Evolutionary conservation across 2,113 vertebrate species (phyloP), one percentile per base, ranked within the genome.

Genomic region (Plotosus lineatus): DNA sequence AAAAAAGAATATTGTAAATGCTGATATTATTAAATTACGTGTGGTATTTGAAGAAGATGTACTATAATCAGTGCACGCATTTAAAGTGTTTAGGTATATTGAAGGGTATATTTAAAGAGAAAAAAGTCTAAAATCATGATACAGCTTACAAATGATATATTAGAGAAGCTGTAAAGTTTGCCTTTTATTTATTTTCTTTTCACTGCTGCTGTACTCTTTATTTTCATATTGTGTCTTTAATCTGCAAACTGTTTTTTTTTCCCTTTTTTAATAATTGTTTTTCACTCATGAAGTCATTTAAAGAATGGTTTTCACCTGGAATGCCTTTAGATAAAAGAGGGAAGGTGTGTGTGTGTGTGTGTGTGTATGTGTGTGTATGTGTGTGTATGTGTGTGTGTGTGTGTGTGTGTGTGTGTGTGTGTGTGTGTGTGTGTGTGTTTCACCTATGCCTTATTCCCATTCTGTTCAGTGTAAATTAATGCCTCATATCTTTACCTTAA

Each of bases 311-410:
- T 86, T 90, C 90, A 91, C 90, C 89, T 86, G 82, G 85, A 87
- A 85, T 91, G 91, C 93, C 91, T 94, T 93, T 87, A 44, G 82
- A 36, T 36, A 33, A 36, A 72, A 36, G 46, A 7, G 5, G 33
- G 19, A 8, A 53, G n/a, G 23, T 63, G 48, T 50, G 56, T 65
- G 51, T 81, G 40, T 51, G 79, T 66, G 31, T 68, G 66, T 56
- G 23, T 60, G 78, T 48, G 42, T 26, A 44, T 65, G 56, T 65
- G 76, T 58, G 66, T 72, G 71, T 73, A 56, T 75, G 21, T 71
- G 31, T 36, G 44, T 33, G 38, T 50, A 4, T 63, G 48, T 50
- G 56, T 65, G 51, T 81, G 40, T 51, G 79, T 66, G 31, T 68
- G 66, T 56, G 23, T 60, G 78, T 48, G 42, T 26, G 58, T 65